Base-by-base conservation (phyloP, 1,140 invertebrate genomes). In the Euwallacea similis region DNA sequence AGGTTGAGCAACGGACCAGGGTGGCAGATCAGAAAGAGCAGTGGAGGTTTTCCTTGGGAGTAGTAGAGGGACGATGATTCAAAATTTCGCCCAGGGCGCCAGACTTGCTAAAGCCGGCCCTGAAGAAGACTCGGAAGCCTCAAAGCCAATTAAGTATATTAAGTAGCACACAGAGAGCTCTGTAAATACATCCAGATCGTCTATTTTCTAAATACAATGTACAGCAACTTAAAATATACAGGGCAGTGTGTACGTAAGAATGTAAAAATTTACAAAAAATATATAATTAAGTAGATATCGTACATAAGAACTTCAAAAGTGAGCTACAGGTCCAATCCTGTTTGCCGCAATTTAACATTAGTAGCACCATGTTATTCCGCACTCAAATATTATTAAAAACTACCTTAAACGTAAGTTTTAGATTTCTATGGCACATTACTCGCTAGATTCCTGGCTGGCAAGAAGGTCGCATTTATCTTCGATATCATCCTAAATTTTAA, bases 391-490 rank as follows among this genome's bases (percentile, higher is more conserved):
- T 50, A 10, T 50, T 50, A 50, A 50, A 50, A 50, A 50, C 21
- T 33, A 33, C 21, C 21, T 33, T 33, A 33, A 33, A 33, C 21
- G 21, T 33, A 33, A 33, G 21, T 33, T 33, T 33, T 33, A 33
- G 21, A 33, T 4, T 33, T 4, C 1, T 33, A 33, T 33, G 4
- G 21, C 65, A 54, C 15, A 4, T 33, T 4, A 33, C 21, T 33
- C 21, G 21, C 21, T n/a, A 7, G 43, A 13, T 43, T 62, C 59
- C 2, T 7, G 7, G 42, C 54, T 58, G 15, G 62, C 69, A 13
- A 71, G 43, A 7, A 86, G 83, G 42, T 88, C 87, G 75, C 87
- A 88, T 72, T 83, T 86, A 33, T 87, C 86, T 56, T 87, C 85
- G 56, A 88, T 78, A 55, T 88, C 86, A 15, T 86, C 83, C 21